These are phyloP conservation scores for Meloidogyne hapla DNA, from an alignment of 1,140 invertebrate genomes.

Conservation along the genomic window DNA sequence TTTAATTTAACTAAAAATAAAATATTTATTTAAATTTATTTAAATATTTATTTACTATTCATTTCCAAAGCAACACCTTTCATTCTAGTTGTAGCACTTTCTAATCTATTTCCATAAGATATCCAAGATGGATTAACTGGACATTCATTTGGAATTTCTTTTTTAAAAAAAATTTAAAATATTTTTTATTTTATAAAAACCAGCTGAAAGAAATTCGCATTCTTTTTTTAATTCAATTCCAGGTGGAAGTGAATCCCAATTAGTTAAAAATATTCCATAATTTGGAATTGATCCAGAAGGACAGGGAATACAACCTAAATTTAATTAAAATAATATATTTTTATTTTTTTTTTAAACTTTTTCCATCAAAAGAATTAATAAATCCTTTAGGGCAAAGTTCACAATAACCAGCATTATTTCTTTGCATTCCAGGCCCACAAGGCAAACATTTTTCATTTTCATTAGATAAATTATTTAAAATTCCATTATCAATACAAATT, in stretches of 20 bases:
- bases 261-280: conserved; percentile 67
- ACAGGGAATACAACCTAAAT: conserved; percentile 66
- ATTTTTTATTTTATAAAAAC: conserved; percentile 23
- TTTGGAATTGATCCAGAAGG: conserved; percentile 68
- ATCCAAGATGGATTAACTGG: conserved; percentile 54
- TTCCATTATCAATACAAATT: conserved; percentile 64
- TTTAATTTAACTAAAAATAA: conserved; percentile 37
- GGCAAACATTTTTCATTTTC: conserved; percentile 56
- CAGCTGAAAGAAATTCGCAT: conserved; percentile 65
- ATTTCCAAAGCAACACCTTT: conserved; percentile 60
- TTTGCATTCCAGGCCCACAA: conserved; percentile 43
- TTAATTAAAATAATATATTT: background rate
- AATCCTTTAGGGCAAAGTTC: conserved; percentile 65
- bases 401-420: conserved; percentile 60
- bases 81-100: conserved; percentile 63
- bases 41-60: conserved; percentile 15
- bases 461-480: background rate
- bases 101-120: conserved; percentile 50
- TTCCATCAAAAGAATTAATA: conserved; percentile 64
- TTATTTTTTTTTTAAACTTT: conserved; percentile 50
- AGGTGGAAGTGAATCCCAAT: conserved; percentile 69
- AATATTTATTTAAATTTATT: background rate
- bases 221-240: conserved; percentile 65
- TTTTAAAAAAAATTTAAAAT: conserved; percentile 31
- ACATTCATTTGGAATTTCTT: conserved; percentile 43